Evolutionary conservation across 1,140 invertebrate genomes (phyloP).

Genomic region (Drosophila ficusphila): DNA sequence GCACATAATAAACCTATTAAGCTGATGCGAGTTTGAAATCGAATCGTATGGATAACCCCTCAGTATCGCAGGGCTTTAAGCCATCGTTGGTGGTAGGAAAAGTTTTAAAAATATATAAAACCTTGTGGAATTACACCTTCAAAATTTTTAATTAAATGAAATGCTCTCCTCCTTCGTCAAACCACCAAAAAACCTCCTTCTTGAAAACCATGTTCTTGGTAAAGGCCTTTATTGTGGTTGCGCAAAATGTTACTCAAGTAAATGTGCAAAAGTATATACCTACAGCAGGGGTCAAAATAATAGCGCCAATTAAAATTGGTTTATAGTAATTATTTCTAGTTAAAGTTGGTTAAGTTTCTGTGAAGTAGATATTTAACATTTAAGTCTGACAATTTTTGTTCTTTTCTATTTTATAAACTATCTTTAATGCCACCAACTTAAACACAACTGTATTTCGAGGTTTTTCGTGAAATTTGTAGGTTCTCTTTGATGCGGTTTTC

Average conservation of each 20-base stretch:
- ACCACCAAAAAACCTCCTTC: conserved; percentile 23
- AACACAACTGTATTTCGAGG: not conserved
- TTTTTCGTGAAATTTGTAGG: conserved; percentile 16
- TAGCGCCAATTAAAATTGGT: not conserved
- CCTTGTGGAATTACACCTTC: too few relatives aligned
- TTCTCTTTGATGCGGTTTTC: conserved; percentile 66
- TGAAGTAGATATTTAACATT: too few relatives aligned
- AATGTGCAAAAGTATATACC: not conserved
- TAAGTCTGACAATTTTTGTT: not conserved
- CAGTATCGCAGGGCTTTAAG: too few relatives aligned
- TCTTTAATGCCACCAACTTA: not conserved
- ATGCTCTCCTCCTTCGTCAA: conserved; percentile 34
- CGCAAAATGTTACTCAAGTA: not conserved
- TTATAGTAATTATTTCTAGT: too few relatives aligned
- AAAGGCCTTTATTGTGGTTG: conserved; percentile 64
- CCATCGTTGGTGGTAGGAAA: too few relatives aligned
- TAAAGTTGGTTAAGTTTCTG: too few relatives aligned
- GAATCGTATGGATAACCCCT: not conserved
- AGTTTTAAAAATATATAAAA: too few relatives aligned
- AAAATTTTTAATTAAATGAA: conserved; percentile 56
- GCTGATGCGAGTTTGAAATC: not conserved
- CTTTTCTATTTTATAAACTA: not conserved
- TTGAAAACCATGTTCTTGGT: conserved; percentile 17
- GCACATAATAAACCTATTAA: not conserved
- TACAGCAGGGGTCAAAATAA: not conserved